Percentiles rank a stretch among this genome's conserved stretches.
These are phyloP conservation scores for Stigmatopora argus DNA, from an alignment of 2,113 vertebrate genomes.

Conservation along the genomic window DNA sequence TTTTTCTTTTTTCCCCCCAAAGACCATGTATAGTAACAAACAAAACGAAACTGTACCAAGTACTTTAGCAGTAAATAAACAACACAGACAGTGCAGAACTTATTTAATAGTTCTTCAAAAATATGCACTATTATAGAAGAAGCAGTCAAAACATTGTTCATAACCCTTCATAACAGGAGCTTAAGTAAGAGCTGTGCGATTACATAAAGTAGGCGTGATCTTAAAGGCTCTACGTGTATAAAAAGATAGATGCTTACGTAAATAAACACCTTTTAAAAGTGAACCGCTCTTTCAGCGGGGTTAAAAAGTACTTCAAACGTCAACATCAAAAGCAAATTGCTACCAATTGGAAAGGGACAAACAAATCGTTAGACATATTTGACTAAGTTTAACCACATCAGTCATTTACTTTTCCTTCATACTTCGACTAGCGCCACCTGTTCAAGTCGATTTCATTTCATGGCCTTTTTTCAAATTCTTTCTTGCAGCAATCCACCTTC, in stretches of 20 bases:
- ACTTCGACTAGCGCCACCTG: not conserved
- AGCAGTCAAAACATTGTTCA: constrained; percentile 58
- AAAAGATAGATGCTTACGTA: constrained; percentile 60
- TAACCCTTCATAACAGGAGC: constrained; percentile 56
- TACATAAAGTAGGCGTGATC: constrained; percentile 61
- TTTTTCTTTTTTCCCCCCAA: too few relatives aligned
- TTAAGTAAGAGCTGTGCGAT: constrained; percentile 48
- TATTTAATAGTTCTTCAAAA: constrained; percentile 52
- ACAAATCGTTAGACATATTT: constrained; percentile 70
- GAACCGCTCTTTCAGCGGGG: constrained; percentile 30
- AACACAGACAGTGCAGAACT: constrained; percentile 37
- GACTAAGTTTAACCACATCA: constrained; percentile 36
- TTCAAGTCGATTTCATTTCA: constrained; percentile 2
- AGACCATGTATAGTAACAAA: too few relatives aligned
- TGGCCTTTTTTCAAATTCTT: constrained; percentile 4
- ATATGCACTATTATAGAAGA: constrained; percentile 46
- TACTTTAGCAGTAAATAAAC: constrained; percentile 4
- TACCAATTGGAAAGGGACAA: constrained; percentile 52
- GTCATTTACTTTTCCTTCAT: constrained; percentile 47
- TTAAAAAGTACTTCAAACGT: constrained; percentile 54
- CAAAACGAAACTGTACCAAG: not conserved
- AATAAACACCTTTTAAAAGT: constrained; percentile 67
- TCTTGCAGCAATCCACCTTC: not conserved
- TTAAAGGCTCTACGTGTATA: constrained; percentile 66
- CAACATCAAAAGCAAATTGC: constrained; percentile 52